Base-by-base conservation (phyloP, 2,888 invertebrate species). In the Trissolcus brochymenae region DNA sequence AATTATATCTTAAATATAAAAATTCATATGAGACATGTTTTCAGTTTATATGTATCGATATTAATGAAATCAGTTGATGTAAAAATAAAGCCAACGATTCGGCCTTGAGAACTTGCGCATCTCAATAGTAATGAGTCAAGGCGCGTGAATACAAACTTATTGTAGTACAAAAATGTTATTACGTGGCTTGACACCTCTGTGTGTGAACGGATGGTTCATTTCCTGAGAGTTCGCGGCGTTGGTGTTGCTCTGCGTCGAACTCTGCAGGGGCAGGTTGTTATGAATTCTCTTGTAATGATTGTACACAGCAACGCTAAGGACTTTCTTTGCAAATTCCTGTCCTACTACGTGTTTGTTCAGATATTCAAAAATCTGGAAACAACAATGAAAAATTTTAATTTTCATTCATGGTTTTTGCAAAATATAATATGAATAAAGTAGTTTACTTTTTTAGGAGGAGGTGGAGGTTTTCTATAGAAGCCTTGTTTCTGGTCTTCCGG, bases 251-350 rank as follows among this genome's bases (percentile, higher is more conserved):
- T 84, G 88, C 13, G 81, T 80, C n/a, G 87, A 81, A 78, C 81
- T 87, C 68, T 87, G 88, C 29, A 84, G 81, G 82, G 93, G 94
- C 75, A 96, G 92, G 90, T 98, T 98, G 90, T 98, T 97, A 90
- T 96, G 96, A 86, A 99, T 97, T 84, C 99, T 92, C 91, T 99
- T 98, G 90, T 99, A 99, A 89, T 99, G 99, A 90, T 99, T 98
- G 91, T 99, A 99, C 0, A 99, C 99, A 11, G 99, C 98, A 41
- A 99, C 99, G 0, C 98, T 95, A 43, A 99, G 91, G 46, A 98
- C 98, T 90, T 98, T 98, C 90, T 99, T 99, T 0, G 99, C 99
- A 89, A 95, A 93, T 81, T 98, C 96, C 90, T 99, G 99, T 0
- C 99, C 99, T 19, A 99, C 95, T 13, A 99, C 99, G 90, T 98